These are phyloP conservation scores for Eira barbara DNA, from an alignment of 2,113 vertebrate species.

Conservation along the genomic window DNA sequence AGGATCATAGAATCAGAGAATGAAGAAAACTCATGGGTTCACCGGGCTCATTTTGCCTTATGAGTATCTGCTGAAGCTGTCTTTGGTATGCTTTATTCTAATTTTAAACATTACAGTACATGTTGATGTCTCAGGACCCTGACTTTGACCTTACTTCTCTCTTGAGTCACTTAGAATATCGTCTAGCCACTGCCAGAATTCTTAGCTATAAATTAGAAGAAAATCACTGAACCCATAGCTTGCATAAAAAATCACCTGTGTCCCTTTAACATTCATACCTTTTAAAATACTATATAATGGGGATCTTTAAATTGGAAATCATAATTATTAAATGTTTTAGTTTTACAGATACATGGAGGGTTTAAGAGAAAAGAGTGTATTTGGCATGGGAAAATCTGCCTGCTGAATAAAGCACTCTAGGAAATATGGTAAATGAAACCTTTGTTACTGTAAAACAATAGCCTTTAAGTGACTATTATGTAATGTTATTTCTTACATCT, in stretches of 20 bases:
- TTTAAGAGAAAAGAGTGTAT: neutral
- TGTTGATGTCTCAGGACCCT: slow-evolving; percentile 13
- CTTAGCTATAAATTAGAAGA: neutral
- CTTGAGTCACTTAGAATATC: slow-evolving; percentile 22
- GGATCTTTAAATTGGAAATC: neutral
- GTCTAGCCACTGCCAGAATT: neutral
- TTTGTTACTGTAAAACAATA: slow-evolving; percentile 74
- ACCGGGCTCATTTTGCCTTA: neutral
- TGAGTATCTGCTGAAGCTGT: neutral
- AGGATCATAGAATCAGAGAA: neutral
- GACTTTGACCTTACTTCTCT: neutral
- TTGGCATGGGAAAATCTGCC: slow-evolving; percentile 62
- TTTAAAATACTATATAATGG: neutral
- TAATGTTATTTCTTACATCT: slow-evolving; percentile 74
- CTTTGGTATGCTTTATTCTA: neutral
- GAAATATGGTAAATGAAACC: slow-evolving; percentile 65
- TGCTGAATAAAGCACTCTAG: slow-evolving; percentile 58
- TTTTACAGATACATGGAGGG: neutral
- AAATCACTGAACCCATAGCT: neutral
- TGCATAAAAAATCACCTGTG: neutral
- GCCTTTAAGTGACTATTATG: slow-evolving; percentile 63
- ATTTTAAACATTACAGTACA: slow-evolving; percentile 28
- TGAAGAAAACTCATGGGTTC: neutral
- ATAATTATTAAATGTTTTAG: slow-evolving; percentile 26
- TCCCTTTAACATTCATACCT: neutral